Conservation (phyloP, 2,113 vertebrate species). For the Petaurus breviceps region DNA sequence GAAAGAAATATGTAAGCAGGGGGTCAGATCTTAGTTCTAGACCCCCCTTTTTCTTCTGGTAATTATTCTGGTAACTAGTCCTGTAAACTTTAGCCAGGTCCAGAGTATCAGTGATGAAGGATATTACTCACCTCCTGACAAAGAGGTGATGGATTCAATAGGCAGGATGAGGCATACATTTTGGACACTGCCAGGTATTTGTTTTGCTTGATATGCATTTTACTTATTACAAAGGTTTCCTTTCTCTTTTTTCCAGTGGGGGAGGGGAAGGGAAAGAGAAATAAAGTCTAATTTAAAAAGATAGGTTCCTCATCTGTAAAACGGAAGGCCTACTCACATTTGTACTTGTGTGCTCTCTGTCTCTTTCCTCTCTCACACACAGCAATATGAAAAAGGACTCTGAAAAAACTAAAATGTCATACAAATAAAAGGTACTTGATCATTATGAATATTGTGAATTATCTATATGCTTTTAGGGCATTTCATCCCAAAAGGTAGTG, state of each 20-base stretch:
- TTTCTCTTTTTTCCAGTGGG: neutral
- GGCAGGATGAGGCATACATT: neutral
- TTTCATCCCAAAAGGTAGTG: neutral
- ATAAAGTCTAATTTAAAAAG: neutral
- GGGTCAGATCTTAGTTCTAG: neutral
- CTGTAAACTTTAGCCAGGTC: neutral
- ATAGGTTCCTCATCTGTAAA: neutral
- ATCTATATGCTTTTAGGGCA: neutral
- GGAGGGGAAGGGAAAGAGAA: neutral
- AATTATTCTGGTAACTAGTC: neutral
- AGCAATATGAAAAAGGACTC: neutral
- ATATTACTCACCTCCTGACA: neutral
- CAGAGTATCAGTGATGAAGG: neutral
- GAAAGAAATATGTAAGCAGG: neutral
- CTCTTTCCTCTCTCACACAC: too few relatives aligned
- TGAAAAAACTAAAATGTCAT: neutral
- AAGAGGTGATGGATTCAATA: neutral
- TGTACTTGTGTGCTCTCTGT: neutral
- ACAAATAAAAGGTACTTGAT: neutral
- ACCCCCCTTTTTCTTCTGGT: neutral
- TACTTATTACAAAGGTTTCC: neutral
- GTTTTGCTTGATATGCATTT: neutral
- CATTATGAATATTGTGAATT: neutral
- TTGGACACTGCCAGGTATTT: neutral
- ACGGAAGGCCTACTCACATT: neutral